Evolutionary conservation across 1,140 invertebrate genomes (phyloP).

Genomic region (Drosophila pseudoananassae): DNA sequence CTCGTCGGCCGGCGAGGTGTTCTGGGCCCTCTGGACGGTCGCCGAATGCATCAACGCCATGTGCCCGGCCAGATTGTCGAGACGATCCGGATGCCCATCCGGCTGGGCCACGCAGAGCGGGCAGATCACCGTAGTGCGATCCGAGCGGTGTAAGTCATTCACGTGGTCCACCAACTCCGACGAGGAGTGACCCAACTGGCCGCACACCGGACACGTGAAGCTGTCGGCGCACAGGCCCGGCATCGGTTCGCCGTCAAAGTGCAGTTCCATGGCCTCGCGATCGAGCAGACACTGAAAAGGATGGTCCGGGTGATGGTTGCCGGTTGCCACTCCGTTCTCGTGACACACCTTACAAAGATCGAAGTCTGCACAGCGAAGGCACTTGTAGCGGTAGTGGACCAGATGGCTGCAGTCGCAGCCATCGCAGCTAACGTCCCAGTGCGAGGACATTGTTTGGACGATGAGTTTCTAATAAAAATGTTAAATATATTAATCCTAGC

Average conservation of each 20-base stretch:
- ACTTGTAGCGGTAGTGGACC: slow-evolving; percentile 54
- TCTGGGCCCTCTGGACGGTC: not conserved
- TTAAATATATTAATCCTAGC: too few species aligned
- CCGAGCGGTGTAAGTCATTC: slow-evolving; percentile 13
- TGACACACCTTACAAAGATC: slow-evolving; percentile 49
- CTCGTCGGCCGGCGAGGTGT: not conserved
- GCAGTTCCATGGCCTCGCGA: slow-evolving; percentile 21
- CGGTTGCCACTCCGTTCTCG: slow-evolving; percentile 15
- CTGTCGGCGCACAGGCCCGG: slow-evolving; percentile 54
- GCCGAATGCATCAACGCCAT: slow-evolving; percentile 19
- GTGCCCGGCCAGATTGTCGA: slow-evolving; percentile 32
- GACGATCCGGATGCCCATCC: not conserved
- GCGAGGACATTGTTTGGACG: not conserved
- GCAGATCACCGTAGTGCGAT: slow-evolving; percentile 45
- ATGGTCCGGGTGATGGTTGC: slow-evolving; percentile 25
- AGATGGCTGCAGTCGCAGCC: slow-evolving; percentile 35
- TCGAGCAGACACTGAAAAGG: slow-evolving; percentile 64
- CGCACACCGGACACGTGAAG: slow-evolving; percentile 64
- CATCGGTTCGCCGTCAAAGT: slow-evolving; percentile 47
- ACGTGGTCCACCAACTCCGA: slow-evolving; percentile 41
- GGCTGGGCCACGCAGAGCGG: slow-evolving; percentile 52
- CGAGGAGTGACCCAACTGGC: slow-evolving; percentile 34
- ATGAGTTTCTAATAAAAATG: not conserved
- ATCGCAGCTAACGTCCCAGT: slow-evolving; percentile 57
- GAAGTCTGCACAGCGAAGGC: slow-evolving; percentile 52